Evolutionary conservation across 1,140 invertebrate species (phyloP).

Genomic region (Philotrypesis tridentata): DNA sequence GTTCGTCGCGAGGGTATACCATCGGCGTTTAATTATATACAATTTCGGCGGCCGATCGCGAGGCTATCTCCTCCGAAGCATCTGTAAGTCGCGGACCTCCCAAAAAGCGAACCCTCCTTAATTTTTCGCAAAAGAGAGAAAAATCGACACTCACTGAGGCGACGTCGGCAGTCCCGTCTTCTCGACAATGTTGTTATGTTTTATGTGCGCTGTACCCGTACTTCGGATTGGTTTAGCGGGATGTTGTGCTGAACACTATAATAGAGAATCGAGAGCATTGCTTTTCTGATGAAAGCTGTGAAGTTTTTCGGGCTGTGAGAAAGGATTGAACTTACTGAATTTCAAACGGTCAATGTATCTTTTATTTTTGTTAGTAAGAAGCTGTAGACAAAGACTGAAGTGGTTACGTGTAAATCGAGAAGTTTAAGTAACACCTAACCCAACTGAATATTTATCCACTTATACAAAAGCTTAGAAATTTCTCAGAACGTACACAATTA

Average conservation of each 20-base stretch:
- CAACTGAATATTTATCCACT: too few relatives aligned
- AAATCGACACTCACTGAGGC: background rate
- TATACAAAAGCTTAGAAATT: too few relatives aligned
- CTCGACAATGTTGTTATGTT: too few relatives aligned
- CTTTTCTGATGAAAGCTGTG: background rate
- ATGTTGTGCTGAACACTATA: background rate
- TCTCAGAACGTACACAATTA: too few relatives aligned
- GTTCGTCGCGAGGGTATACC: background rate
- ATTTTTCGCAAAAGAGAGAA: background rate
- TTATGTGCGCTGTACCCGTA: background rate
- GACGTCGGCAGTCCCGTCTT: background rate
- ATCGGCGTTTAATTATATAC: slow-evolving; percentile 15
- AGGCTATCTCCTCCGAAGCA: background rate
- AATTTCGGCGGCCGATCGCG: background rate
- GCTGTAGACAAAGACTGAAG: background rate
- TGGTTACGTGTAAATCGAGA: too few relatives aligned
- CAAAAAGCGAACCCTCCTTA: background rate
- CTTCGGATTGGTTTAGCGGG: background rate
- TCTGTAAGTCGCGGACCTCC: slow-evolving; percentile 17
- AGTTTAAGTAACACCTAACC: too few relatives aligned
- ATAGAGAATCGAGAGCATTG: background rate
- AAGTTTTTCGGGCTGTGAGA: background rate
- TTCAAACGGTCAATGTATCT: background rate
- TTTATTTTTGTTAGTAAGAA: background rate
- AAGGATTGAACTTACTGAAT: background rate